Evolutionary conservation across 2,888 invertebrate genomes (phyloP).

Genomic region (Apomyelois bistriatella): DNA sequence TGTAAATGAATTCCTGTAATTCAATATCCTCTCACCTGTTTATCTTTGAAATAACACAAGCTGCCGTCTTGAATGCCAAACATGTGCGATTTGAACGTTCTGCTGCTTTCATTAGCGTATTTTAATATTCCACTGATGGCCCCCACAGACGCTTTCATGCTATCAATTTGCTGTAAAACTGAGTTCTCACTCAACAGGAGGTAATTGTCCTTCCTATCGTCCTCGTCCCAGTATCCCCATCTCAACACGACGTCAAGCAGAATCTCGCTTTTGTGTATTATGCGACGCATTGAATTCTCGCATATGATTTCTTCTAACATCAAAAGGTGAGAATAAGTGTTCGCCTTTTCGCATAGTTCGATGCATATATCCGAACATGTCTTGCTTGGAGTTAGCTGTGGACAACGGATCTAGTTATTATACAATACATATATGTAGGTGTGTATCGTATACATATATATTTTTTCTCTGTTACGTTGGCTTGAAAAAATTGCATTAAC

Average conservation of each 20-base stretch:
- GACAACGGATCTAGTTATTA: neutral
- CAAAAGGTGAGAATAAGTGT: slow-evolving; percentile 83
- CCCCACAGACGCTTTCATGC: slow-evolving; percentile 67
- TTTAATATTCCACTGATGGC: slow-evolving; percentile 87
- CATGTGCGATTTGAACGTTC: slow-evolving; percentile 86
- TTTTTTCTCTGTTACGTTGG: too few species aligned
- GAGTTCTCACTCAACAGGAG: slow-evolving; percentile 82
- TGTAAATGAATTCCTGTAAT: too few species aligned
- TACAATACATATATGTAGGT: too few species aligned
- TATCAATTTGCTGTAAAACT: slow-evolving; percentile 68
- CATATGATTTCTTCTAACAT: slow-evolving; percentile 91
- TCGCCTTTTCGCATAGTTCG: slow-evolving; percentile 84
- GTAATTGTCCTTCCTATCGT: slow-evolving; percentile 91
- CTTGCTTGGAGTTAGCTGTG: slow-evolving; percentile 87
- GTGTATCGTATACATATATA: too few species aligned
- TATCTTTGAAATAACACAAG: slow-evolving; percentile 88
- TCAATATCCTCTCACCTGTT: slow-evolving; percentile 62
- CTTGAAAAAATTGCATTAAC: too few species aligned
- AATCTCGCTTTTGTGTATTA: slow-evolving; percentile 88
- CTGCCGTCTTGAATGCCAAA: slow-evolving; percentile 91
- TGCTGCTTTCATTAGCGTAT: slow-evolving; percentile 87
- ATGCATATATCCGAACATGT: slow-evolving; percentile 87
- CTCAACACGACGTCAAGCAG: slow-evolving; percentile 84
- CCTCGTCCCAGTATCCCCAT: slow-evolving; percentile 94
- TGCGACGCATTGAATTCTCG: slow-evolving; percentile 85